phyloP scores from a whole-genome alignment of 1,140 invertebrate genomes.

The Ostrea denselamellosa region DNA sequence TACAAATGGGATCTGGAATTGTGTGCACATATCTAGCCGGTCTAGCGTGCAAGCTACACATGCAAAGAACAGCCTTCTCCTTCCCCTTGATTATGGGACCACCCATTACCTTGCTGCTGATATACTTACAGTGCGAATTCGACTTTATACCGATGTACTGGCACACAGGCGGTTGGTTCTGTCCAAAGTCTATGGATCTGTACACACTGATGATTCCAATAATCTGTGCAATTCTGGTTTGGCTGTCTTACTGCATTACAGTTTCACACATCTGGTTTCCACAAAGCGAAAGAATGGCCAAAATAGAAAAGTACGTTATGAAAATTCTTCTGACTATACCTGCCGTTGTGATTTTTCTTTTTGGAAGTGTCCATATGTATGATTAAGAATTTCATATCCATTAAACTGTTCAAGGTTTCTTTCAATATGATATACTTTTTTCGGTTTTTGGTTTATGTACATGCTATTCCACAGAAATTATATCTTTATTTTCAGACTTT shows the following conservation, averaged over 20 bases:
- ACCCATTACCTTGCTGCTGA: slow-evolving; percentile 65
- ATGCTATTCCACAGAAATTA: no score
- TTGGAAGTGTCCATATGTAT: not conserved
- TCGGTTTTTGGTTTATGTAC: not conserved
- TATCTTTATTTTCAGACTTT: slow-evolving; percentile 82
- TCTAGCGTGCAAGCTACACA: slow-evolving; percentile 76
- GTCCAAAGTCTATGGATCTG: slow-evolving; percentile 52
- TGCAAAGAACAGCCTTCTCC: slow-evolving; percentile 74
- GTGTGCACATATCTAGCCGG: slow-evolving; percentile 74
- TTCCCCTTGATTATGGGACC: slow-evolving; percentile 72
- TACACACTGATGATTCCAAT: slow-evolving; percentile 63
- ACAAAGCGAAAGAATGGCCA: slow-evolving; percentile 96
- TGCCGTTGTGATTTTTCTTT: not conserved
- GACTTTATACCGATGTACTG: slow-evolving; percentile 67
- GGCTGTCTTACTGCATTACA: slow-evolving; percentile 96
- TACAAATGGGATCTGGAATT: slow-evolving; percentile 69
- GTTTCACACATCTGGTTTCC: slow-evolving; percentile 98
- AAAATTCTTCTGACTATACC: no score
- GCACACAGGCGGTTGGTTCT: slow-evolving; percentile 70
- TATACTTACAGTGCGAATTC: slow-evolving; percentile 69
- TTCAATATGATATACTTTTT: not conserved
- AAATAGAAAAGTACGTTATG: slow-evolving; percentile 89
- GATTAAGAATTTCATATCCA: not conserved
- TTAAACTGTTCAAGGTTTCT: not conserved
- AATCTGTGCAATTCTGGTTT: slow-evolving; percentile 85